Base-by-base conservation (phyloP, 2,888 invertebrate species). In the Lamellibrachia columna region DNA sequence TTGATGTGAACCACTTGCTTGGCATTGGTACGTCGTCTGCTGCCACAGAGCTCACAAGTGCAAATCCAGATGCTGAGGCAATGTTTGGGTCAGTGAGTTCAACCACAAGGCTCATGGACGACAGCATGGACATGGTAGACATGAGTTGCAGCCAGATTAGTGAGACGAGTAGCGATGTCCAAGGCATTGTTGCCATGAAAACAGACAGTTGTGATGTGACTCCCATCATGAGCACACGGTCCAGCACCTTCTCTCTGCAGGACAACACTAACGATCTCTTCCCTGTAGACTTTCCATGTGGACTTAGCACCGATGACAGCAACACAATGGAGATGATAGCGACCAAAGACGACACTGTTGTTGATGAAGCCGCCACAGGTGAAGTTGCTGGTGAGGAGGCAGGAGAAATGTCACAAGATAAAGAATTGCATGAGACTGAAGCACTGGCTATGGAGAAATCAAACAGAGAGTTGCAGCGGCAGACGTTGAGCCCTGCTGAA, bases 111-210 rank as follows among this genome's bases (percentile, higher is more conserved):
- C 75, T 75, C 75, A 15, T 75, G 75, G 75, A 75, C 15, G 75
- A 75, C 75, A 75, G 75, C 22, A 75, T 75, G 75, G 75, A n/a
- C 75, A 75, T 75, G 75, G 75, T 75, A 15, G 75, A 75, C 75
- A 75, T 75, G 75, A 75, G 75, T n/a, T 75, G 75, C 75, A 75
- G 75, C 75, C 75, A 75, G 75, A 22, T 15, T n/a, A 75, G 75
- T 15, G 22, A n/a, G 75, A n/a, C 75, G n/a, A 75, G 75, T 15
- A 58, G 58, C 22, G 75, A 75, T 75, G 75, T 75, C 75, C 75
- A 75, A n/a, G 75, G 75, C 75, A 75, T 22, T 75, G 75, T 75
- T n/a, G 75, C 75, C 4, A 75, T 75, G 75, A 75, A 75, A n/a
- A 75, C 22, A 75, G 75, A 75, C 75, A 75, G 75, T 75, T 11